Evolutionary conservation across 2,888 invertebrate species (phyloP).

Genomic region (Eilema sororculum): DNA sequence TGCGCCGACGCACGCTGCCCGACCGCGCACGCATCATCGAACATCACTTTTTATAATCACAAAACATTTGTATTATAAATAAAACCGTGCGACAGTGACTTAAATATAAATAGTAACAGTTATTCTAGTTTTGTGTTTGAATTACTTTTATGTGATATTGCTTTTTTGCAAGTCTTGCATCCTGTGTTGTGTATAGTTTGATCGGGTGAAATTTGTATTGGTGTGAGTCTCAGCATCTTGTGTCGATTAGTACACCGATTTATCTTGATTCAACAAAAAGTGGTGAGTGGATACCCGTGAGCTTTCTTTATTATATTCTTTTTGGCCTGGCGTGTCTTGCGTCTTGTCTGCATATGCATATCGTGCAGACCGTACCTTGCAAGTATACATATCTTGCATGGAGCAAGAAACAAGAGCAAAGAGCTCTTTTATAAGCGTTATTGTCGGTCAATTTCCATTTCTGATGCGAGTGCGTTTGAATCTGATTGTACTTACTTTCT

Average conservation of each 20-base stretch:
- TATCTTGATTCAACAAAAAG: constrained; percentile 75
- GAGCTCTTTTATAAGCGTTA: constrained; percentile 38
- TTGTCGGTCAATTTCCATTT: constrained; percentile 48
- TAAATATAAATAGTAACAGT: constrained; percentile 22
- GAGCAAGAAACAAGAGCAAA: constrained; percentile 21
- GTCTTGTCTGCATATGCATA: constrained; percentile 38
- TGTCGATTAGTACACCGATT: constrained; percentile 73
- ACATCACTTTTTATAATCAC: constrained; percentile 62
- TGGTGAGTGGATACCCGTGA: constrained; percentile 64
- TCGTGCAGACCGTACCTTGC: not conserved
- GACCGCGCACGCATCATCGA: constrained; percentile 63
- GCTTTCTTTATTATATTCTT: constrained; percentile 63
- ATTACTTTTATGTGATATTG: constrained; percentile 37
- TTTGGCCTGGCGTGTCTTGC: constrained; percentile 39
- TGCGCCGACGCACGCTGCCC: constrained; percentile 66
- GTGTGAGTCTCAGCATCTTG: constrained; percentile 59
- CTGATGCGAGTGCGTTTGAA: constrained; percentile 32
- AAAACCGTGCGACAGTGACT: constrained; percentile 48
- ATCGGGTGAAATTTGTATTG: constrained; percentile 71
- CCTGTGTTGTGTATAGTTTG: constrained; percentile 53
- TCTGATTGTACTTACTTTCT: constrained; percentile 34
- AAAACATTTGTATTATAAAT: constrained; percentile 54
- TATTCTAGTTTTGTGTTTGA: constrained; percentile 19
- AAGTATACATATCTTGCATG: constrained; percentile 10
- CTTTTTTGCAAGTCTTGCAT: constrained; percentile 48